Base-by-base conservation (phyloP, 1,140 invertebrate genomes). In the Hirudo medicinalis region DNA sequence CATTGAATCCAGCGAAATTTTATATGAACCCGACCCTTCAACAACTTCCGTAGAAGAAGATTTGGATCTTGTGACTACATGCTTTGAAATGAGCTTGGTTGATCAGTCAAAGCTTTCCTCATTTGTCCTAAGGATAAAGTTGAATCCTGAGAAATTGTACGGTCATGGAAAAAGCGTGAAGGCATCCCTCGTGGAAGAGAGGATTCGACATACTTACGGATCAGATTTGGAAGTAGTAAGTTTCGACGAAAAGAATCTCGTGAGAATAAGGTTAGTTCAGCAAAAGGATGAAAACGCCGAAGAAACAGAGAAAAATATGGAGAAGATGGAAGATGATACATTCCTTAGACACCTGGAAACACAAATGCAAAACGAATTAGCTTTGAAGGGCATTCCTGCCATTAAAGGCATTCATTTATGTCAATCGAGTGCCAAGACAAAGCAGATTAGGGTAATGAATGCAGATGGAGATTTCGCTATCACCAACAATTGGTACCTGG, bases 41-140 rank as follows among this genome's bases (percentile, higher is more conserved):
- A 94, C 97, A 78, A 98, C 97, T 0, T 94, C 97, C 0, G 98
- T 99, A 75, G 97, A 99, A 75, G 97, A 99, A 82, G 97, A 99
- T 88, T 94, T 98, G 82, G 97, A 99, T 81, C 99, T 96, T 78
- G 96, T 99, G 0, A 97, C 97, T 83, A 93, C 98, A 15, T 99
- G 99, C 77, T 99, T 99, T 80, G 97, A 99, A 85, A 99, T 99
- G 94, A 95, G 95, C 43, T 96, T 99, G 81, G 97, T 98, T 83
- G 95, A 99, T 83, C 91, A 94, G 0, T 90, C 91, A 0, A 88
- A 92, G 76, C 96, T 98, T 74, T 97, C 94, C 0, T 94, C 96
- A 0, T 99, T 96, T 96, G 79, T 99, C n/a, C 83, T 99, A 13
- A 89, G 97, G 85, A 94, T 99, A 75, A 96, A 99, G 80, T 84